phyloP scores from a whole-genome alignment of 2,888 invertebrate species.

The Leptura quadrifasciata region DNA sequence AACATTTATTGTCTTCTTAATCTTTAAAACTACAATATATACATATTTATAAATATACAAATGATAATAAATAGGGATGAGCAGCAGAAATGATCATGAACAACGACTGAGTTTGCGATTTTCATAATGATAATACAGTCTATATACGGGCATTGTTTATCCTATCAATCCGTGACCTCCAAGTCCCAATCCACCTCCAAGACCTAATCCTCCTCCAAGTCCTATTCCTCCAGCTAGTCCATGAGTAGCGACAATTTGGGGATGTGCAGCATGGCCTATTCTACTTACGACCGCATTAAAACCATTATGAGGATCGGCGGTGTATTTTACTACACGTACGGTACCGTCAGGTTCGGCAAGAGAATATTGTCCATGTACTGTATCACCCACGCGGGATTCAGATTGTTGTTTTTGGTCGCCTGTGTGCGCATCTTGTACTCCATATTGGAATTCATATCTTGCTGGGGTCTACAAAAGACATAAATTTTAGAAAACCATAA shows the following conservation, averaged over 20 bases:
- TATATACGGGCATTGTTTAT: neutral
- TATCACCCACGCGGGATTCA: constrained; percentile 77
- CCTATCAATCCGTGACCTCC: constrained; percentile 44
- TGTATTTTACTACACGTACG: constrained; percentile 66
- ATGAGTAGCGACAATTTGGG: constrained; percentile 40
- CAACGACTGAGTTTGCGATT: neutral
- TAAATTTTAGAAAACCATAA: too few species aligned
- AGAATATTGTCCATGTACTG: constrained; percentile 72
- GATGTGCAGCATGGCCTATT: constrained; percentile 75
- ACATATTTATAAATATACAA: constrained; percentile 19
- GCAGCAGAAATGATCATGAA: constrained; percentile 32
- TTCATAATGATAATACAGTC: neutral
- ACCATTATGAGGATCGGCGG: constrained; percentile 78
- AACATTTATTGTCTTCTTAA: constrained; percentile 29
- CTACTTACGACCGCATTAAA: constrained; percentile 83
- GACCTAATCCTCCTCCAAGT: constrained; percentile 44
- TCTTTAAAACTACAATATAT: constrained; percentile 29
- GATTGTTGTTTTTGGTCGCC: constrained; percentile 78
- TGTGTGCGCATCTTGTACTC: constrained; percentile 77
- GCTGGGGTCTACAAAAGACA: constrained; percentile 65
- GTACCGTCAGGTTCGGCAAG: constrained; percentile 68
- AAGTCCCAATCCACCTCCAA: constrained; percentile 45
- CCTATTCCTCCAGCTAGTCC: constrained; percentile 49
- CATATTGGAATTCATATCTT: constrained; percentile 77
- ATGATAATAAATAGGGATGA: constrained; percentile 37